phyloP scores from a whole-genome alignment of 2,113 vertebrate genomes.

The Odocoileus hemionus region DNA sequence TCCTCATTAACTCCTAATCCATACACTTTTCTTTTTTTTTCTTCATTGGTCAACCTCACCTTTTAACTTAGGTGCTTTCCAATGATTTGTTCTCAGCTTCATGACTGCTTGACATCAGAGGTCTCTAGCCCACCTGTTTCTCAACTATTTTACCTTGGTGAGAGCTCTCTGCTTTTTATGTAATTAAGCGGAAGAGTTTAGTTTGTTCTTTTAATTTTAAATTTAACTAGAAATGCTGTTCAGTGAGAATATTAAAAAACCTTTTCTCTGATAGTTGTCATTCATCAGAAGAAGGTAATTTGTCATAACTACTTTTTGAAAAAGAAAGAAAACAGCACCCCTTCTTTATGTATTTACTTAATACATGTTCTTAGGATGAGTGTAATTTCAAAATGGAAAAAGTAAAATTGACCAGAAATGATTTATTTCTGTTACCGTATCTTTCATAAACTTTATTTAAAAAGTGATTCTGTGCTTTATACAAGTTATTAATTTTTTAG shows the following conservation, averaged over 20 bases:
- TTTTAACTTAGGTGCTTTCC: slow-evolving; percentile 8
- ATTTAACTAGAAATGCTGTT: slow-evolving; percentile 26
- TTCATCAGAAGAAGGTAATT: neutral
- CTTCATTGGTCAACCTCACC: neutral
- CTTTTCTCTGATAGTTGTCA: neutral
- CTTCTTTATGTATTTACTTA: neutral
- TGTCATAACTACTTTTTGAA: neutral
- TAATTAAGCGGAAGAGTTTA: slow-evolving; percentile 18
- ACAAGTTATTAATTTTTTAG: neutral
- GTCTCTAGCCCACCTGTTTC: slow-evolving; percentile 1
- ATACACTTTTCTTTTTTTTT: slow-evolving; percentile 14
- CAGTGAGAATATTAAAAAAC: neutral
- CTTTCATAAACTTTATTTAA: neutral
- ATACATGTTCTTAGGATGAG: neutral
- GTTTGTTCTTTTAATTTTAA: slow-evolving; percentile 32
- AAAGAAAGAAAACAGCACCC: neutral
- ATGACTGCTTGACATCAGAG: neutral
- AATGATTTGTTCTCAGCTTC: slow-evolving; percentile 23
- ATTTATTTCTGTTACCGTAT: neutral
- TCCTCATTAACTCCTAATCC: neutral
- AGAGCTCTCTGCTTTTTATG: slow-evolving; percentile 25
- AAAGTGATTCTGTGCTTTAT: neutral
- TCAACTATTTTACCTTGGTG: slow-evolving; percentile 32
- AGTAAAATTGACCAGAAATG: neutral
- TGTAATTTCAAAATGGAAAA: neutral